phyloP scores from a whole-genome alignment of 2,113 vertebrate species.

The Trinectes maculatus region DNA sequence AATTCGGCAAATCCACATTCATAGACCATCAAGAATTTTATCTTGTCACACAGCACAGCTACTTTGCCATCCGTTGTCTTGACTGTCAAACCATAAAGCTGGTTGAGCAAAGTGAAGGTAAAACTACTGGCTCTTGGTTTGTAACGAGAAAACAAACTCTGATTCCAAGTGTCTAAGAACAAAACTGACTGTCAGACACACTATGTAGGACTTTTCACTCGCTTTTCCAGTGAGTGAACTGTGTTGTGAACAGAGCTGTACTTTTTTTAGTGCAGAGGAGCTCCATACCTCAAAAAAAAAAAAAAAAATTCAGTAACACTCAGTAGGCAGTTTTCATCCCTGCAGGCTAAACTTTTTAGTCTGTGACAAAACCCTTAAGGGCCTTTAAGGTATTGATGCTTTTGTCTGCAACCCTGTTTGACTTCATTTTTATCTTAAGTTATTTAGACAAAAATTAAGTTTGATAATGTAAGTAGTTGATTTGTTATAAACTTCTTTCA shows the following conservation, averaged over 20 bases:
- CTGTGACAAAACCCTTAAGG: constrained; percentile 28
- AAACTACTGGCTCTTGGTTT: too few relatives aligned
- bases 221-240: too few relatives aligned
- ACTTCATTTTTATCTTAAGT: background rate
- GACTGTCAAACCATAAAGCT: too few relatives aligned
- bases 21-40: background rate
- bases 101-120: too few relatives aligned
- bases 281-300: too few relatives aligned
- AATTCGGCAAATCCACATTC: background rate
- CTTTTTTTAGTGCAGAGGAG: background rate
- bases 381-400: constrained; percentile 34
- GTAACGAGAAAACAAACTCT: too few relatives aligned
- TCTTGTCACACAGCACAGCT: background rate
- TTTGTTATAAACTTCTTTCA: background rate
- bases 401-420: background rate
- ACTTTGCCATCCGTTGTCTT: too few relatives aligned
- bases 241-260: background rate
- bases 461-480: background rate
- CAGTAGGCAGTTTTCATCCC: constrained; percentile 9
- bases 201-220: background rate
- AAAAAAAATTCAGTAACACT: constrained; percentile 17
- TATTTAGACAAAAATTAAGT: background rate
- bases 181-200: too few relatives aligned
- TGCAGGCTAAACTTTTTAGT: constrained; percentile 30
- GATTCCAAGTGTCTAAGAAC: too few relatives aligned